Conservation (phyloP, 2,888 invertebrate species). For the Onchidella celtica region DNA sequence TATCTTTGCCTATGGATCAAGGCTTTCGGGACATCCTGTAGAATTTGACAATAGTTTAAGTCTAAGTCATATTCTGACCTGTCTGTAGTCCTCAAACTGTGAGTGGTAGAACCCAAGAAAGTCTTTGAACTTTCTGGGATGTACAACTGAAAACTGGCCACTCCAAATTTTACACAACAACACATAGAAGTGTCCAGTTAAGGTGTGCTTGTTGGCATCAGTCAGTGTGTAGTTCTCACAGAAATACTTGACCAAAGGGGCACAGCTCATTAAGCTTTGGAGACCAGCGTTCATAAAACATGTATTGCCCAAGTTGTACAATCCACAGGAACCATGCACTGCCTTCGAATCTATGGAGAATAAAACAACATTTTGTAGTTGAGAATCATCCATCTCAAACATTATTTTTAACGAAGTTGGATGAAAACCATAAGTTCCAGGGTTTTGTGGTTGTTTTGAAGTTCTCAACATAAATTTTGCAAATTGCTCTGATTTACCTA, state of each 20-base stretch:
- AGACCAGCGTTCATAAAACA: constrained; percentile 94
- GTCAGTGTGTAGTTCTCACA: constrained; percentile 72
- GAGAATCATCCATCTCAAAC: background rate
- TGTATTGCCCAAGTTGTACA: constrained; percentile 92
- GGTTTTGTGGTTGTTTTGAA: too few relatives aligned
- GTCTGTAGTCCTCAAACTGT: constrained; percentile 85
- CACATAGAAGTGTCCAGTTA: constrained; percentile 82
- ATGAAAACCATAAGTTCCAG: too few relatives aligned
- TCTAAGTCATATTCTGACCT: constrained; percentile 82
- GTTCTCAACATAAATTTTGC: too few relatives aligned
- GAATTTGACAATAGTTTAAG: too few relatives aligned
- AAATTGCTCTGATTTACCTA: too few relatives aligned
- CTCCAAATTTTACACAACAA: constrained; percentile 84
- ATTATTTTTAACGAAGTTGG: too few relatives aligned
- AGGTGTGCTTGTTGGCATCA: constrained; percentile 66
- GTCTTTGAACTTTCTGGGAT: constrained; percentile 84
- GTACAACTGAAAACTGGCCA: constrained; percentile 82
- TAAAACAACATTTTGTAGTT: background rate
- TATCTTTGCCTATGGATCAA: too few relatives aligned
- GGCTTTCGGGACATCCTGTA: too few relatives aligned
- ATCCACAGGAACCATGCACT: constrained; percentile 84
- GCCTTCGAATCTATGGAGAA: constrained; percentile 64
- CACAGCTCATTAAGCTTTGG: constrained; percentile 89
- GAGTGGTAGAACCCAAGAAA: constrained; percentile 83
- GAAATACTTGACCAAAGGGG: constrained; percentile 83